These are phyloP conservation scores for Ametastegia equiseti DNA, from an alignment of 2,888 invertebrate species.

Conservation along the genomic window DNA sequence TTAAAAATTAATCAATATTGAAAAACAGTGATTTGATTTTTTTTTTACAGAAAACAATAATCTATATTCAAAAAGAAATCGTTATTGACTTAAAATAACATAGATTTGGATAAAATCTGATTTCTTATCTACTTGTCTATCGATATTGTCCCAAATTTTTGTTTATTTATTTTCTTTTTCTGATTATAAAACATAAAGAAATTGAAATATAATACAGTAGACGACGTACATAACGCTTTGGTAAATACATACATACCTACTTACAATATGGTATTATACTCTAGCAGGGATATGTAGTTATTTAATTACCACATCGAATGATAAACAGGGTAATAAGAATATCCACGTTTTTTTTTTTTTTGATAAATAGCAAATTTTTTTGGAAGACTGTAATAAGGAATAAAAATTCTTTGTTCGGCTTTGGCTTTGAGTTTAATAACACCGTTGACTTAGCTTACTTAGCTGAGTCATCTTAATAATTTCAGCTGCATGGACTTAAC, in stretches of 20 bases:
- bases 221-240: neutral
- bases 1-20: no score
- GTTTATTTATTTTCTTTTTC: neutral
- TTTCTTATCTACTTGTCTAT: neutral
- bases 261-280: no score
- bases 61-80: no score
- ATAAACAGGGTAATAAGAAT: neutral
- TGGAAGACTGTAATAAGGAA: constrained; percentile 39
- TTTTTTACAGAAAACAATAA: no score
- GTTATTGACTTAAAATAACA: no score
- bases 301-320: neutral
- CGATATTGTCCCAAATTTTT: neutral
- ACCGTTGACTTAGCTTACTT: neutral
- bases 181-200: neutral
- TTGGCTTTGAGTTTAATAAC: constrained; percentile 22
- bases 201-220: neutral
- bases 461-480: neutral
- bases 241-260: no score
- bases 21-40: no score
- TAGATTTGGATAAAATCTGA: no score
- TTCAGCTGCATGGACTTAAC: neutral
- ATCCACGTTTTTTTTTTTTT: neutral
- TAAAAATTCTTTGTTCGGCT: constrained; percentile 36
- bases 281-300: neutral
- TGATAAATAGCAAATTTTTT: neutral